phyloP scores from a whole-genome alignment of 1,140 invertebrate species.

The Lamellibrachia luymesi region DNA sequence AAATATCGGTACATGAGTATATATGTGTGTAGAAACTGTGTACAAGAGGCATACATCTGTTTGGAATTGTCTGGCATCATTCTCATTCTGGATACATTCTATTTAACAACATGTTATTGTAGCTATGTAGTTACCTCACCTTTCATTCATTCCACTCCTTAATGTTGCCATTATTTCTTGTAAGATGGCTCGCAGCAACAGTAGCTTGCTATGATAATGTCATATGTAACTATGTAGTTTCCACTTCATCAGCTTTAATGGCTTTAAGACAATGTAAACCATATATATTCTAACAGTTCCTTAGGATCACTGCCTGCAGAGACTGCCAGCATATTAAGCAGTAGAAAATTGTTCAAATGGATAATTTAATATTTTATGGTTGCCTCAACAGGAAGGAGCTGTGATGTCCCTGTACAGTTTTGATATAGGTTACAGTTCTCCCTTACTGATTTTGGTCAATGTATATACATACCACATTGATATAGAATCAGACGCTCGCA shows the following conservation, averaged over 20 bases:
- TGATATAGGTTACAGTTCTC: not conserved
- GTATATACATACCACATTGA: not conserved
- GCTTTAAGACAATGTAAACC: not conserved
- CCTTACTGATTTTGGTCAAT: not conserved
- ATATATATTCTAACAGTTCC: not conserved
- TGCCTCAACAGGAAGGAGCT: not conserved
- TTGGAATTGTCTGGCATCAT: not conserved
- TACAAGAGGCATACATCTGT: not conserved
- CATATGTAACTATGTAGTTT: not conserved
- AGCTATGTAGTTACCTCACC: not conserved
- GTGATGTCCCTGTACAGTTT: not conserved
- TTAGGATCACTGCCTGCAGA: not conserved
- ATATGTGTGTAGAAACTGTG: not conserved
- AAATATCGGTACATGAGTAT: not conserved
- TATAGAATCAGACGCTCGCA: not conserved
- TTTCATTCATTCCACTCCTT: not conserved
- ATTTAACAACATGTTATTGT: not conserved
- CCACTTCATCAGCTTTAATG: not conserved
- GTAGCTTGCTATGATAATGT: not conserved
- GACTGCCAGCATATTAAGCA: not conserved
- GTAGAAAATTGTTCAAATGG: not conserved
- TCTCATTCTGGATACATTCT: not conserved
- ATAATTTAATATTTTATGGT: slow-evolving; percentile 3
- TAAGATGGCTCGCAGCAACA: not conserved
- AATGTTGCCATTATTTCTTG: not conserved